These are phyloP conservation scores for Drosophila paracracens DNA, from an alignment of 2,888 invertebrate species.

Conservation along the genomic window DNA sequence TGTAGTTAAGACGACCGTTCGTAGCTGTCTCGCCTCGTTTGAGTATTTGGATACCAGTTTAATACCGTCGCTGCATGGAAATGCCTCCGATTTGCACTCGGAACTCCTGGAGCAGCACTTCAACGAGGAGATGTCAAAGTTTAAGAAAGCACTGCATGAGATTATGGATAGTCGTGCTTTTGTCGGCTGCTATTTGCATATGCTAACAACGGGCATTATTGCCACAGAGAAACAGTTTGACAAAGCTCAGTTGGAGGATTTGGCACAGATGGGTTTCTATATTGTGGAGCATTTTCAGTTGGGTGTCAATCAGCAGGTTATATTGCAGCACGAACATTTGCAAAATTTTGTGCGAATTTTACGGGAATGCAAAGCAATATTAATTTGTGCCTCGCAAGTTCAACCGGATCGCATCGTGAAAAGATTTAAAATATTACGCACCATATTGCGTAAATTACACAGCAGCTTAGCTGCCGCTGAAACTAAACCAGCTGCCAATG, in stretches of 20 bases:
- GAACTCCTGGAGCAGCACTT: conserved; percentile 83
- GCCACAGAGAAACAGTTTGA: conserved; percentile 63
- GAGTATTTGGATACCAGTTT: conserved; percentile 83
- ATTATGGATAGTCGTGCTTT: conserved; percentile 83
- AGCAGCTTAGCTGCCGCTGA: conserved; percentile 39
- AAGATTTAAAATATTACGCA: conserved; percentile 83
- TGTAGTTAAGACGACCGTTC: conserved; percentile 78
- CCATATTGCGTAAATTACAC: conserved; percentile 78
- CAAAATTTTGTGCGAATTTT: conserved; percentile 78
- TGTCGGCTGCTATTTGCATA: conserved; percentile 76
- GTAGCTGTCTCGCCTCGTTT: conserved; percentile 83
- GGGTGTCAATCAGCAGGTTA: conserved; percentile 64
- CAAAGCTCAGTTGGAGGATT: conserved; percentile 65
- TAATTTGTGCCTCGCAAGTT: conserved; percentile 81
- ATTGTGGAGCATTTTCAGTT: conserved; percentile 81
- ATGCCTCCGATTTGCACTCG: conserved; percentile 69
- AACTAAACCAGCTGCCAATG: conserved; percentile 1
- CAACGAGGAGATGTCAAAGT: conserved; percentile 80
- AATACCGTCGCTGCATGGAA: conserved; percentile 82
- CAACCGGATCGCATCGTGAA: conserved; percentile 79
- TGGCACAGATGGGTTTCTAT: conserved; percentile 76
- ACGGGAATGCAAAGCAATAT: conserved; percentile 82
- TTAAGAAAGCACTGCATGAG: conserved; percentile 79
- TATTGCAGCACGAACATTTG: conserved; percentile 60
- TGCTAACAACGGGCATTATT: conserved; percentile 66